phyloP scores from a whole-genome alignment of 2,113 vertebrate species.

The Daubentonia madagascariensis region DNA sequence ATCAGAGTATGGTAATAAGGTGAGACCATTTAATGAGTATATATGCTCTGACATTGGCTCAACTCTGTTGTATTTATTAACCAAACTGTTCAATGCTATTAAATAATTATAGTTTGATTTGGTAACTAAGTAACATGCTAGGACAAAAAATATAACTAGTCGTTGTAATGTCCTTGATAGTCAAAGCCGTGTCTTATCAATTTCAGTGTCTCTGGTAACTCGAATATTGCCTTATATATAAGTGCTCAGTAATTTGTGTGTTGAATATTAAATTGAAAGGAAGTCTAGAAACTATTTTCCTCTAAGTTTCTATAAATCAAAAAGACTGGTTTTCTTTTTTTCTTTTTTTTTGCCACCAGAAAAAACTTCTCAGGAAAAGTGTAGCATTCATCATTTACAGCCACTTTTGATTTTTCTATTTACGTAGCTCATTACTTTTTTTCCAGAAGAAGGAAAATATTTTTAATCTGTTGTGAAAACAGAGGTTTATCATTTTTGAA shows the following conservation, averaged over 20 bases:
- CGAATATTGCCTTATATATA: neutral
- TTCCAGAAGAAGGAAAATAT: conserved; percentile 70
- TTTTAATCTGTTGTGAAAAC: conserved; percentile 66
- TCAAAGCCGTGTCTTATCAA: neutral
- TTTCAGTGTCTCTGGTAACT: neutral
- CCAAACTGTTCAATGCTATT: neutral
- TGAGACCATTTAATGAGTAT: neutral
- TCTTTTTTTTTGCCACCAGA: conserved; percentile 49
- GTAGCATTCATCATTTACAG: conserved; percentile 52
- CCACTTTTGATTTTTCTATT: conserved; percentile 77
- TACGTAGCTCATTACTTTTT: conserved; percentile 69
- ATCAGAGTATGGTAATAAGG: neutral
- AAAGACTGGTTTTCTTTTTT: conserved; percentile 27
- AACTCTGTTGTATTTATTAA: conserved; percentile 48
- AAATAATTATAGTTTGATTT: conserved; percentile 29
- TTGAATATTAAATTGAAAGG: neutral
- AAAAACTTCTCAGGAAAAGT: conserved; percentile 59
- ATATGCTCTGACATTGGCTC: conserved; percentile 23
- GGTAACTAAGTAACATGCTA: conserved; percentile 31
- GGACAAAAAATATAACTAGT: neutral
- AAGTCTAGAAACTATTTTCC: neutral
- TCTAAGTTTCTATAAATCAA: neutral
- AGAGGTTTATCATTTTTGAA: conserved; percentile 69
- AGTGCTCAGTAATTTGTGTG: neutral
- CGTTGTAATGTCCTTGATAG: neutral